phyloP scores from a whole-genome alignment of 2,888 invertebrate genomes.

The Rhagophthalmus giganteus region DNA sequence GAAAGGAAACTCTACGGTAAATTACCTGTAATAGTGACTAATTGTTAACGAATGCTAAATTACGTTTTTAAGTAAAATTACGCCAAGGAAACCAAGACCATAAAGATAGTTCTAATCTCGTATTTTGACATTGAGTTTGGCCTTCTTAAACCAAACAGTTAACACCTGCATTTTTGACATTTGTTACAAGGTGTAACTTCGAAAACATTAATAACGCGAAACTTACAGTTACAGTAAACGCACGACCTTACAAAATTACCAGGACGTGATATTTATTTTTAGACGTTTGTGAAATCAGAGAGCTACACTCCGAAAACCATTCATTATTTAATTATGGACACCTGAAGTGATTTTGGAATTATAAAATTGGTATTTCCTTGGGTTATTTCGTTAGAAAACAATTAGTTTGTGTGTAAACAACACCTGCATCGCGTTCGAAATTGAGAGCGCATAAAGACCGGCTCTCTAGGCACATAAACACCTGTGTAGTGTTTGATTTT shows the following conservation, averaged over 20 bases:
- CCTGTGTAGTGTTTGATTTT: conserved; percentile 27
- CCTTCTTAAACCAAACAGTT: conserved; percentile 13
- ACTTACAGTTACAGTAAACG: conserved; percentile 8
- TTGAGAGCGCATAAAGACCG: conserved; percentile 4
- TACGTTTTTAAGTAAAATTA: too few relatives aligned
- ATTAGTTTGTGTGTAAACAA: background rate
- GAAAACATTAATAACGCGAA: conserved; percentile 1
- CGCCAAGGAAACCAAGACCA: too few relatives aligned
- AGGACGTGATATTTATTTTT: background rate
- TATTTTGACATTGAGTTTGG: conserved; percentile 10
- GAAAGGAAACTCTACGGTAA: too few relatives aligned
- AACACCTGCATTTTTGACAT: conserved; percentile 22
- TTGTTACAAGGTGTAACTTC: conserved; percentile 16
- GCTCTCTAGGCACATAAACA: conserved; percentile 16
- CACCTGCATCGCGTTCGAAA: conserved; percentile 1
- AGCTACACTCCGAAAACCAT: background rate
- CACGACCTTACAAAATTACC: conserved; percentile 5
- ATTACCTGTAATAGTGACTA: too few relatives aligned
- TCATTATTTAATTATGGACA: background rate
- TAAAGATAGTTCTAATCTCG: background rate
- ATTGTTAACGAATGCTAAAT: background rate
- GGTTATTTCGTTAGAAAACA: conserved; percentile 2
- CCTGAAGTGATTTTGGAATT: background rate
- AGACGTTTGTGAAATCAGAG: background rate
- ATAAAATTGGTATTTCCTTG: background rate